phyloP scores from a whole-genome alignment of 2,113 vertebrate genomes.

The Megaceryle torquata region DNA sequence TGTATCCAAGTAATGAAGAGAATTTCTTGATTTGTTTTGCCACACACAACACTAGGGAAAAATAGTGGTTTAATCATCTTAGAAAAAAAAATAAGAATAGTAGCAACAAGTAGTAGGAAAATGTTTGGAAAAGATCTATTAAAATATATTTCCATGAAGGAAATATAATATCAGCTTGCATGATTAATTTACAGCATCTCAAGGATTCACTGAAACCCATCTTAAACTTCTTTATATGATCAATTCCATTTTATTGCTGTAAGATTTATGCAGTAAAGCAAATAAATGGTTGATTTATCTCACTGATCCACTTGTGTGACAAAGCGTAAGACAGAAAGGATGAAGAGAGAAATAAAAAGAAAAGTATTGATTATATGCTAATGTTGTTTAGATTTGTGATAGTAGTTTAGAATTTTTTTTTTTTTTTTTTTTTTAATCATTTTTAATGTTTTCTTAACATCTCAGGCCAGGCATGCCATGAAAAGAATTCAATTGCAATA shows the following conservation, averaged over 20 bases:
- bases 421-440: background rate
- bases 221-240: conserved; percentile 47
- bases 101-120: background rate
- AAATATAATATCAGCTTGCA: conserved; percentile 3
- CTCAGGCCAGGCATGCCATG: background rate
- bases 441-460: background rate
- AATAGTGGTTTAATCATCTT: conserved; percentile 9
- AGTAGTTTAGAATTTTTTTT: background rate
- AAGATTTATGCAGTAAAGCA: conserved; percentile 43
- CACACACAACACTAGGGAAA: background rate
- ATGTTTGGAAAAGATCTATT: conserved; percentile 1
- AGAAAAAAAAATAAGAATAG: background rate
- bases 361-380: background rate
- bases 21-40: background rate
- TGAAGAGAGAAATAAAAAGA: background rate
- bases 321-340: background rate
- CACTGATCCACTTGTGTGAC: background rate
- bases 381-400: background rate
- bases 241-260: conserved; percentile 37
- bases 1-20: background rate
- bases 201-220: conserved; percentile 8
- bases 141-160: conserved; percentile 15
- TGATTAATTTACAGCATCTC: conserved; percentile 35
- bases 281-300: conserved; percentile 54
- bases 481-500: background rate